Percentiles rank a stretch among this genome's conserved stretches.
Evolutionary conservation across 2,888 invertebrate genomes (phyloP).

Genomic region (Noctua pronuba): DNA sequence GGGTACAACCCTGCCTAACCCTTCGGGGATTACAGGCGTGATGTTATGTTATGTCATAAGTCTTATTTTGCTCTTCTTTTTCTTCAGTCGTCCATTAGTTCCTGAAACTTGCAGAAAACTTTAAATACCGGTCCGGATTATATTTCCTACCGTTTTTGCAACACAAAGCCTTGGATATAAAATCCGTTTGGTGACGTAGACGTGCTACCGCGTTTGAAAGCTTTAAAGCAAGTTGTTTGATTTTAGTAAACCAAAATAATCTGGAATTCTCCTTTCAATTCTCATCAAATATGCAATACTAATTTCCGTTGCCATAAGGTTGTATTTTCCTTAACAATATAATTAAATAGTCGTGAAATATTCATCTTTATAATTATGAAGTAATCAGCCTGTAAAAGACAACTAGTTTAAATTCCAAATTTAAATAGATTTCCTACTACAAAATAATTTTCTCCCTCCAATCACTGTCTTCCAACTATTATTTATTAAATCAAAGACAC

Average conservation of each 20-base stretch:
- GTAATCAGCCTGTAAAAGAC: not conserved
- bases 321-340: not conserved
- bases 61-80: not conserved
- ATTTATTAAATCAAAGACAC: slow-evolving; percentile 5
- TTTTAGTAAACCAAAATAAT: not conserved
- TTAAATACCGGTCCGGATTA: too few relatives aligned
- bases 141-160: not conserved
- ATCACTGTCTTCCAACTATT: not conserved
- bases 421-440: not conserved
- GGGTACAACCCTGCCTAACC: too few relatives aligned
- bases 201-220: not conserved
- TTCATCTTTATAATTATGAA: not conserved
- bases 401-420: too few relatives aligned
- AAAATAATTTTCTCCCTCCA: not conserved
- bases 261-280: not conserved
- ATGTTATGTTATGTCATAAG: too few relatives aligned
- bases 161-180: not conserved
- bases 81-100: too few relatives aligned
- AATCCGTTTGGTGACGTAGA: too few relatives aligned
- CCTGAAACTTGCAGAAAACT: too few relatives aligned
- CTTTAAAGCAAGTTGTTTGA: not conserved
- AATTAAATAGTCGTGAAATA: not conserved
- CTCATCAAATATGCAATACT: not conserved
- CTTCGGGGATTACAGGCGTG: too few relatives aligned
- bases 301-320: not conserved